Percentiles rank a stretch among this genome's conserved stretches.
Evolutionary conservation across 2,888 invertebrate genomes (phyloP).

Genomic region (Cremastinae sp.): DNA sequence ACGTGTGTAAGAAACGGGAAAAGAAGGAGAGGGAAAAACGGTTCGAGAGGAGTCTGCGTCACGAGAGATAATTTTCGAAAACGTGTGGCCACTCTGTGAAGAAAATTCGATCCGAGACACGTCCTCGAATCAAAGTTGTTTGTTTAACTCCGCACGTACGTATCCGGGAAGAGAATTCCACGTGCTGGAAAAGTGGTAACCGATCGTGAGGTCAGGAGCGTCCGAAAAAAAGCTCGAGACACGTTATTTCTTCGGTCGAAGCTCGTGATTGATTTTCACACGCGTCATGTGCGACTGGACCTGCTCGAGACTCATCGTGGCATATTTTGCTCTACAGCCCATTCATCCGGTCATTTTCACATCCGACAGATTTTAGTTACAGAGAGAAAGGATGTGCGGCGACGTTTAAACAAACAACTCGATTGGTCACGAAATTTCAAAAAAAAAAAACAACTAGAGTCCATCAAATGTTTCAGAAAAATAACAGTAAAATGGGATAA

Average conservation of each 20-base stretch:
- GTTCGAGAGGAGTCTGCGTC: conserved; percentile 27
- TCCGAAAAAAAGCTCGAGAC: conserved; percentile 6
- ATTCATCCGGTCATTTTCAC: conserved; percentile 71
- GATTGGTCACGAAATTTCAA: conserved; percentile 14
- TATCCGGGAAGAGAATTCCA: conserved; percentile 39
- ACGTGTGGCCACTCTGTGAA: conserved; percentile 35
- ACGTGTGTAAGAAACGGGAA: conserved; percentile 56
- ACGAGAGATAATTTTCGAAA: conserved; percentile 9
- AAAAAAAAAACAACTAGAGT: no score
- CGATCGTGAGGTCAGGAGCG: conserved; percentile 42
- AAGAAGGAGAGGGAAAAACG: conserved; percentile 37
- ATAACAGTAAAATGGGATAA: no score
- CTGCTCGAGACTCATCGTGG: conserved; percentile 61
- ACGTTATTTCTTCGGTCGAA: conserved; percentile 25
- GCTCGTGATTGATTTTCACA: conserved; percentile 70
- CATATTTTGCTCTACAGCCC: conserved; percentile 68
- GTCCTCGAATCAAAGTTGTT: conserved; percentile 60
- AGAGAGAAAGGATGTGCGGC: conserved; percentile 70
- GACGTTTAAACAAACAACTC: conserved; percentile 37
- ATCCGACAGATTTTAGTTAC: conserved; percentile 66
- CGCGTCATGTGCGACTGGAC: conserved; percentile 73
- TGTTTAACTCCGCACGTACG: conserved; percentile 63
- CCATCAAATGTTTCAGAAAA: no score
- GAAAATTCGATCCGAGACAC: conserved; percentile 17
- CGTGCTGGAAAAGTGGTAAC: conserved; percentile 59